Base-by-base conservation (phyloP, 2,797 vertebrate species). In the Manis pentadactyla region DNA sequence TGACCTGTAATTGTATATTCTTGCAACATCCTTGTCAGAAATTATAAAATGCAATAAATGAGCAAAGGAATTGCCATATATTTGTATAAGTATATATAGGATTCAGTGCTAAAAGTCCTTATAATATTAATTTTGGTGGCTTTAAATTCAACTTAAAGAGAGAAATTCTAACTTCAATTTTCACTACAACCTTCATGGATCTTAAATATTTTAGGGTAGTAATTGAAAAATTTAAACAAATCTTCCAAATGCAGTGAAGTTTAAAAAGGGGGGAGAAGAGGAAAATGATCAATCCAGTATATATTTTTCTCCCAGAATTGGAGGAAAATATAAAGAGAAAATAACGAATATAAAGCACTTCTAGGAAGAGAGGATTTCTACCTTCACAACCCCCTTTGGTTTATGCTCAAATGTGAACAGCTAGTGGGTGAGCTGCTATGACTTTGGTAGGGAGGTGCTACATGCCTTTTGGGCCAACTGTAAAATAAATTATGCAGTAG, bases 101-200 rank as follows among this genome's bases (percentile, higher is more conserved):
- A 64, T 46, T 86, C 55, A 93, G 37, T 94, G 53, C 39, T 92
- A 69, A 93, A 92, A 90, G 14, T 5, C n/a, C 59, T 69, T 74
- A 5, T 39, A 57, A 69, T 23, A 13, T 64, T 93, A 53, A 51
- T 74, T 91, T 86, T 18, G 18, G 34, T 69, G 34, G 39, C 34
- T 82, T 96, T 87, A 81, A 81, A 73, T 92, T 92, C 75, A 87
- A 46, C 63, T 57, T 78, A 53, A 79, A 87, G 51, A 34, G 90
- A 61, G 49, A 83, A 37, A 84, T 82, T 93, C 7, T 71, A 86
- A 86, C 18, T 92, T 95, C 10, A 31, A 4, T 84, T 71, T 92
- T 95, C 18, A 53, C 37, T 92, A 19, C 27, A 87, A 17, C 15
- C 29, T 66, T 83, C 14, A 37, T 90, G 71, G 27, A 81, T 74